Evolutionary conservation across 2,888 invertebrate species (phyloP).

Genomic region (Pheosia gnoma): DNA sequence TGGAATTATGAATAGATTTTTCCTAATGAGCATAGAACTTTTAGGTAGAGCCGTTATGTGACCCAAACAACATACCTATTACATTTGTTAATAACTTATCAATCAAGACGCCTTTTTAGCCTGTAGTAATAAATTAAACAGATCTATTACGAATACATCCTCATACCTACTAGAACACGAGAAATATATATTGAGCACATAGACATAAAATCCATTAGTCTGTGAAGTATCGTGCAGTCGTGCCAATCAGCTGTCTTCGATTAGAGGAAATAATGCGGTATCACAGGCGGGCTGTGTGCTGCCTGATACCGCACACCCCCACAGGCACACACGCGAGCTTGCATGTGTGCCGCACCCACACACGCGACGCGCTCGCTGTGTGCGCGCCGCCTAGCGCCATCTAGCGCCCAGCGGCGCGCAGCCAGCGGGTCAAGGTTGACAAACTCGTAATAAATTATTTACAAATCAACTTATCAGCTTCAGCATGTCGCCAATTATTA

Average conservation of each 20-base stretch:
- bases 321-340: conserved; percentile 32
- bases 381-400: conserved; percentile 64
- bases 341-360: conserved; percentile 64
- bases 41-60: background rate
- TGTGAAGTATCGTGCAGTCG: conserved; percentile 44
- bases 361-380: conserved; percentile 51
- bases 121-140: conserved; percentile 7
- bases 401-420: conserved; percentile 62
- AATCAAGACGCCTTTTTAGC: background rate
- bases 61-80: background rate
- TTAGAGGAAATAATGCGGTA: conserved; percentile 58
- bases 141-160: conserved; percentile 4
- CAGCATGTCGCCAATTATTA: conserved; percentile 33
- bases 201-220: conserved; percentile 31
- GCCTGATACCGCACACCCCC: conserved; percentile 58
- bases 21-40: background rate
- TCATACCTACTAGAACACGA: conserved; percentile 1
- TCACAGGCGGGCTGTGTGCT: conserved; percentile 51
- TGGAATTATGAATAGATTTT: background rate
- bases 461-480: conserved; percentile 63
- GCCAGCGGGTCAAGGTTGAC: conserved; percentile 74
- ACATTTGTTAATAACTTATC: background rate
- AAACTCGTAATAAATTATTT: conserved; percentile 75
- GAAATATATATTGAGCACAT: conserved; percentile 20
- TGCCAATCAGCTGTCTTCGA: conserved; percentile 60